phyloP scores from a whole-genome alignment of 1,140 invertebrate species.

The Hyphantria cunea region DNA sequence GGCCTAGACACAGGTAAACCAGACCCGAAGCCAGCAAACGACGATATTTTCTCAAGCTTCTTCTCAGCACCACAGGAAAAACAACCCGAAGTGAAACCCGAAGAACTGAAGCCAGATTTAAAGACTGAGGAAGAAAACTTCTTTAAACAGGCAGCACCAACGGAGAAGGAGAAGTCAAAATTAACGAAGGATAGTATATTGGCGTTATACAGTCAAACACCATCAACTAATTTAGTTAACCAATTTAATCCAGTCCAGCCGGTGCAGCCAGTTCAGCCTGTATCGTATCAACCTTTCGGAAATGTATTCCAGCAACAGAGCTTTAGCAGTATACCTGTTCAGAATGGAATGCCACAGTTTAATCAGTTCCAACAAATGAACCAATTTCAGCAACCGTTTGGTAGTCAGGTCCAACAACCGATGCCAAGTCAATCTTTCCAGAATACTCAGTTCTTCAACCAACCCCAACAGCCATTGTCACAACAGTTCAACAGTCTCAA shows the following conservation, averaged over 20 bases:
- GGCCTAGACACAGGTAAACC: slow-evolving; percentile 75
- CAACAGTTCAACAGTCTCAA: slow-evolving; percentile 67
- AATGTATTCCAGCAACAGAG: slow-evolving; percentile 34
- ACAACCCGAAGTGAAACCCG: slow-evolving; percentile 62
- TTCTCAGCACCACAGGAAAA: slow-evolving; percentile 85
- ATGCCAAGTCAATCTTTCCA: slow-evolving; percentile 40
- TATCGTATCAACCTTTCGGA: slow-evolving; percentile 30
- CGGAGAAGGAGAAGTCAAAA: slow-evolving; percentile 89
- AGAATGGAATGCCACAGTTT: slow-evolving; percentile 66
- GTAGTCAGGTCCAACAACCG: slow-evolving; percentile 48
- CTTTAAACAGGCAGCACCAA: slow-evolving; percentile 92
- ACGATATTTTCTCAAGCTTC: slow-evolving; percentile 90
- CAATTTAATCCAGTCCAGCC: slow-evolving; percentile 55
- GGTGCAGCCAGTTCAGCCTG: slow-evolving; percentile 24
- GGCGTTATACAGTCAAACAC: slow-evolving; percentile 91
- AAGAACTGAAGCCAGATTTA: slow-evolving; percentile 75
- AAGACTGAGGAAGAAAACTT: slow-evolving; percentile 94
- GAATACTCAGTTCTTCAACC: slow-evolving; percentile 52
- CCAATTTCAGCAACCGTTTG: slow-evolving; percentile 45
- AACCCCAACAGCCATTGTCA: slow-evolving; percentile 46
- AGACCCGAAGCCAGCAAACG: slow-evolving; percentile 77
- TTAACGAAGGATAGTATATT: slow-evolving; percentile 97
- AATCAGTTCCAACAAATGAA: slow-evolving; percentile 55
- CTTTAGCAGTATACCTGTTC: slow-evolving; percentile 32
- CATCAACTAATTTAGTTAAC: slow-evolving; percentile 64